phyloP scores from a whole-genome alignment of 2,888 invertebrate species.

The Strigamia maritima region DNA sequence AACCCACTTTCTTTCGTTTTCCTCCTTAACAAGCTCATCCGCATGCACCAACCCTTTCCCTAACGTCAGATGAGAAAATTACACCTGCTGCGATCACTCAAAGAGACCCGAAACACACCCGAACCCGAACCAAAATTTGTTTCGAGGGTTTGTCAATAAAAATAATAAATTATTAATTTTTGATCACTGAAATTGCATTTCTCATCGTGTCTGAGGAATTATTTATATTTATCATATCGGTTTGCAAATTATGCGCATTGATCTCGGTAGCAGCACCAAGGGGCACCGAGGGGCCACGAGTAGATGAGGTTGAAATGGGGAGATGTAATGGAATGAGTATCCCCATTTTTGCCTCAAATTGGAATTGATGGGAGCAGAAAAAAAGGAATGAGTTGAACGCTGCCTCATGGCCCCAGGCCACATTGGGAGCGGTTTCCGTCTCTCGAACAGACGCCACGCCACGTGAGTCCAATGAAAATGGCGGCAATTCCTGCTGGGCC shows the following conservation, averaged over 20 bases:
- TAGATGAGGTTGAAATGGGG: background rate
- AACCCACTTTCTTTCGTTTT: background rate
- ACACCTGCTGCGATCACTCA: background rate
- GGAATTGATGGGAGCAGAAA: background rate
- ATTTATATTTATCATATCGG: too few relatives aligned
- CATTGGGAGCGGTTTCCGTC: background rate
- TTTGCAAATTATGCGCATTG: background rate
- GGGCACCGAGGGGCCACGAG: background rate
- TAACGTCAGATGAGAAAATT: background rate
- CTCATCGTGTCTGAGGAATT: too few relatives aligned
- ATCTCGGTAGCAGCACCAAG: background rate
- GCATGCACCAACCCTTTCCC: background rate
- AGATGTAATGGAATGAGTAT: background rate
- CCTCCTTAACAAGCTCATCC: constrained; percentile 16
- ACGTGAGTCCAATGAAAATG: constrained; percentile 13
- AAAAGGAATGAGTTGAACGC: background rate
- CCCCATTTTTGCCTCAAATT: background rate
- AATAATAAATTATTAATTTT: background rate
- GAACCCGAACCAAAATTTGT: background rate
- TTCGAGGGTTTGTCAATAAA: background rate
- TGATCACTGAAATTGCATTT: too few relatives aligned
- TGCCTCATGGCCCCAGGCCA: background rate
- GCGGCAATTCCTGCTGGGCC: constrained; percentile 8
- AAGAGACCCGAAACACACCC: background rate
- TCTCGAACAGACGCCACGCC: background rate